Base-by-base conservation (phyloP, 2,888 invertebrate species). In the Lepidocyrtoides sp. region DNA sequence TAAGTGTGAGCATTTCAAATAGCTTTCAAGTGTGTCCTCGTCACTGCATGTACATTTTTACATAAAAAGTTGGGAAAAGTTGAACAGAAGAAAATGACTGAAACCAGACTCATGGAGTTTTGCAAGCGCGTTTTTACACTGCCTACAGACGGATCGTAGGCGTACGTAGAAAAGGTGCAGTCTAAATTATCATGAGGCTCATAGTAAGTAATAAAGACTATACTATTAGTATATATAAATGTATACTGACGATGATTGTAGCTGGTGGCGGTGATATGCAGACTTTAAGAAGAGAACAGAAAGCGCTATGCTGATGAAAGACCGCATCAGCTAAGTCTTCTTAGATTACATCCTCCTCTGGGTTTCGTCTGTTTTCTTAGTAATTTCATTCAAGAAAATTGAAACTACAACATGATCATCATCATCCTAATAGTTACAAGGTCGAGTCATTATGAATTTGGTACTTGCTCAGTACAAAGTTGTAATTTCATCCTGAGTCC, bases 381-480 rank as follows among this genome's bases (percentile, higher is more conserved):
- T 79, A 81, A 69, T 82, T 89, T 89, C 89, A 89, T 89, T 89
- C 82, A 89, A 54, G 88, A 89, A 89, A 88, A 88, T 48, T 88
- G 57, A 75, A 85, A 75, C 41, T 57, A 57, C 85, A 60, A 54
- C 60, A 48, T 36, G 10, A 54, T 75, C 29, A 7, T 82, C 29
- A 48, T 51, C 29, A n/a, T 75, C 26, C 44, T 75, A 75, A 75
- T 48, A 75, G 75, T 26, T 75, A 82, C 89, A 89, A 89, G 89
- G 89, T 89, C 87, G 77, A 48, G 51, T 79, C 89, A 89, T 89
- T 66, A 88, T 69, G 57, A 51, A 57, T n/a, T 48, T 75, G 26
- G 48, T 81, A 60, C 82, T 32, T 48, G 51, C 17, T 32, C 26
- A n/a, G 60, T 26, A 20, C 48, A 81, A 66, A 77, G 32, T 14